Evolutionary conservation across 2,113 vertebrate species (phyloP).

Genomic region (Delphinus delphis): DNA sequence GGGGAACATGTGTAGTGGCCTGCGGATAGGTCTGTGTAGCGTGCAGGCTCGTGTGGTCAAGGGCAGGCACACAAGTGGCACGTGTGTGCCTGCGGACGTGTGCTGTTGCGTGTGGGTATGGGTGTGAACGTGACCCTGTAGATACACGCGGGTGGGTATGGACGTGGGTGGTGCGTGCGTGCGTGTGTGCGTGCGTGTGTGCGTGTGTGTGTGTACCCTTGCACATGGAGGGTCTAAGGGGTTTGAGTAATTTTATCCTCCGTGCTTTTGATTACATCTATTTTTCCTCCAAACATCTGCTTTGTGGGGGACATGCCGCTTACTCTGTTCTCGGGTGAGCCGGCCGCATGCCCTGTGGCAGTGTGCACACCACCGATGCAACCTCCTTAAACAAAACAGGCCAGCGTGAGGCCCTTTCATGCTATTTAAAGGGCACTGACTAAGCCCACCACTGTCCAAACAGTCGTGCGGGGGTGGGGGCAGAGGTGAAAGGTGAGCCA

Average conservation of each 20-base stretch:
- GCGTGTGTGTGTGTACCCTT: not conserved
- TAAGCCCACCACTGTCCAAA: constrained; percentile 69
- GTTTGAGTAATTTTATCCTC: constrained; percentile 38
- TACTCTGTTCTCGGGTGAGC: constrained; percentile 52
- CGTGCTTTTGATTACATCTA: constrained; percentile 44
- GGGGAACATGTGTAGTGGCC: not conserved
- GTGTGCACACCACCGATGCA: constrained; percentile 6
- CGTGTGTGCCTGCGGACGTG: fast-evolving
- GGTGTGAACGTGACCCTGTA: not conserved
- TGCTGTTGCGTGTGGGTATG: not conserved
- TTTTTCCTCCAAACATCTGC: constrained; percentile 67
- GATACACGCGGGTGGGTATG: not conserved
- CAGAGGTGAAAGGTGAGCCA: constrained; percentile 50
- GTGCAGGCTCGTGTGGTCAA: fast-evolving
- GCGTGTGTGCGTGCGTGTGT: too few relatives aligned
- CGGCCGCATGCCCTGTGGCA: constrained; percentile 68
- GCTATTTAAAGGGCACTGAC: constrained; percentile 67
- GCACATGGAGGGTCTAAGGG: fast-evolving
- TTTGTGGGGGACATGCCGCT: constrained; percentile 49
- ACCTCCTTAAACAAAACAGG: constrained; percentile 62
- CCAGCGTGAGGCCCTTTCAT: constrained; percentile 53
- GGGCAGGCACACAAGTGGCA: fast-evolving
- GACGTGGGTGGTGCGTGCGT: too few relatives aligned
- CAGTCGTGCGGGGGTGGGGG: constrained; percentile 47
- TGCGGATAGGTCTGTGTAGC: fast-evolving